Percentiles rank a stretch among this genome's conserved stretches.
Conservation (phyloP, 2,797 vertebrate genomes). For the Neoniphon sammara region DNA sequence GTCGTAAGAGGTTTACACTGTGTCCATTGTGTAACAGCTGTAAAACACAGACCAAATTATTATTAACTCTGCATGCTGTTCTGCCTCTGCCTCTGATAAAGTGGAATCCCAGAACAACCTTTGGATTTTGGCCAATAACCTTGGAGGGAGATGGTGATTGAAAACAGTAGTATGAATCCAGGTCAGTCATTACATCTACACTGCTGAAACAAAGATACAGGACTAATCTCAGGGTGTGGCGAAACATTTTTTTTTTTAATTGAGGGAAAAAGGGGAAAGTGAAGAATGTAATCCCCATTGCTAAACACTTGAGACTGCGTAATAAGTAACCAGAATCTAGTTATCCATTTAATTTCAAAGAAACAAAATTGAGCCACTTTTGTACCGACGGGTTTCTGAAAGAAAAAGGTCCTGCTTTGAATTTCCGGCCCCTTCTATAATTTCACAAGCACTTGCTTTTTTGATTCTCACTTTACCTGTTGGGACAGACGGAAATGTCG, state of each 20-base stretch:
- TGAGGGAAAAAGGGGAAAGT: constrained; percentile 35
- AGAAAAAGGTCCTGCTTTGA: constrained; percentile 51
- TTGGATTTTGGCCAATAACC: constrained; percentile 83
- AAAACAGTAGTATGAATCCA: constrained; percentile 81
- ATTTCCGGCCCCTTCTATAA: constrained; percentile 57
- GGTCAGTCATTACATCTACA: constrained; percentile 79
- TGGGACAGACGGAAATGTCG: constrained; percentile 77
- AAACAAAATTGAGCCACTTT: constrained; percentile 21
- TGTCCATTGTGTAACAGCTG: constrained; percentile 83
- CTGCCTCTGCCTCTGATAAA: constrained; percentile 78
- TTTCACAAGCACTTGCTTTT: constrained; percentile 70
- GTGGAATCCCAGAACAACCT: constrained; percentile 83
- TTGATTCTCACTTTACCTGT: constrained; percentile 76
- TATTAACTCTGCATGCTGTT: constrained; percentile 81
- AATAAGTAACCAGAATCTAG: constrained; percentile 34
- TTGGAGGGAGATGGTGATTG: constrained; percentile 82
- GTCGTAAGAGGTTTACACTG: constrained; percentile 78
- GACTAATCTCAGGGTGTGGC: constrained; percentile 54
- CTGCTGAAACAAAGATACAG: constrained; percentile 68
- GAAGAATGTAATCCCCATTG: constrained; percentile 28
- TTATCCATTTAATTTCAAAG: constrained; percentile 44
- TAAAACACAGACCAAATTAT: constrained; percentile 83
- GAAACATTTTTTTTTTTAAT: constrained; percentile 44
- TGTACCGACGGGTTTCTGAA: constrained; percentile 51
- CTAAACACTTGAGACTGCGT: constrained; percentile 23